A percentile compares a stretch with the other conserved stretches of the same genome.
These are phyloP conservation scores for Pogoniulus pusillus DNA, from an alignment of 2,797 vertebrate genomes.

Conservation along the genomic window DNA sequence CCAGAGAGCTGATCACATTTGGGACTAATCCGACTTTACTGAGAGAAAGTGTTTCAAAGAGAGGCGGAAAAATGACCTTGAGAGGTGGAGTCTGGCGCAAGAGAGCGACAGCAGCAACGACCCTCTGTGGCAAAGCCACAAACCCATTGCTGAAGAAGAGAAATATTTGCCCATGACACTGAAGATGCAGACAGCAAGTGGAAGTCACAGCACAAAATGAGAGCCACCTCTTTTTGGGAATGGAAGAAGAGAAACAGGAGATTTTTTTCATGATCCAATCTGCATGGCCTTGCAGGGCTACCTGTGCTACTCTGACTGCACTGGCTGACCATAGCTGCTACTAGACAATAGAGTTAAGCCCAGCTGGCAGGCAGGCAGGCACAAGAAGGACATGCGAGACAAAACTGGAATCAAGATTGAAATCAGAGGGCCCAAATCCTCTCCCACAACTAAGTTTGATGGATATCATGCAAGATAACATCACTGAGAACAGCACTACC, in stretches of 20 bases:
- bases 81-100: neutral
- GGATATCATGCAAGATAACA: neutral
- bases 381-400: neutral
- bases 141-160: neutral
- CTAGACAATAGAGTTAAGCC: too few species aligned
- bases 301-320: neutral
- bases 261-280: neutral
- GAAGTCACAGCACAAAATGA: neutral
- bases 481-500: neutral
- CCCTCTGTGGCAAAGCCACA: neutral
- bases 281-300: fast-evolving
- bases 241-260: neutral
- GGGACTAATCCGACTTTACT: neutral
- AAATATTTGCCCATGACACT: neutral
- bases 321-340: too few species aligned
- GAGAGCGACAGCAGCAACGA: neutral
- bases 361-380: too few species aligned
- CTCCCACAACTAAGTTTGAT: neutral
- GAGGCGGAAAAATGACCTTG: neutral
- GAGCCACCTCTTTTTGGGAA: neutral
- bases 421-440: neutral
- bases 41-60: neutral
- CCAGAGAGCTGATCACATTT: neutral
- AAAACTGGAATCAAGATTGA: neutral
- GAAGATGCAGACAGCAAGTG: neutral